Percentiles rank a stretch among this genome's conserved stretches.
These are phyloP conservation scores for Cyclophora punctaria DNA, from an alignment of 2,888 invertebrate species.

Conservation along the genomic window DNA sequence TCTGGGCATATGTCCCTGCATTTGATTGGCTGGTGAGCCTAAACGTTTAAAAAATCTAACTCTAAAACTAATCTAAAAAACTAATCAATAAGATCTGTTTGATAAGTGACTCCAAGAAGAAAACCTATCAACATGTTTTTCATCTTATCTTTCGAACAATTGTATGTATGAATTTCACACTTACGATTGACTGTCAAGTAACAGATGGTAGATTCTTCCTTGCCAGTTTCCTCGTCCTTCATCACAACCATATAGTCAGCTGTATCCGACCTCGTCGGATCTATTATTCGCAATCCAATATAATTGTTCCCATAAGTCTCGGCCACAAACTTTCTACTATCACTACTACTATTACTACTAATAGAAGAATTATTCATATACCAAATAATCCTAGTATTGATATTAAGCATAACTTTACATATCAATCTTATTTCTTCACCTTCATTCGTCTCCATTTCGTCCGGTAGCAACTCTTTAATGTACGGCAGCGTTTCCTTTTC, in stretches of 20 bases:
- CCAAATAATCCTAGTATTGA: constrained; percentile 20
- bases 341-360: too few relatives aligned
- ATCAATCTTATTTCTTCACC: constrained; percentile 24
- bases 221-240: constrained; percentile 12
- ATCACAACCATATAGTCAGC: constrained; percentile 23
- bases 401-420: constrained; percentile 19
- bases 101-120: not conserved
- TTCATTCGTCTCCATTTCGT: constrained; percentile 21
- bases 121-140: too few relatives aligned
- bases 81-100: not conserved
- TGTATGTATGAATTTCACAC: constrained; percentile 6
- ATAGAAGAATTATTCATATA: constrained; percentile 14
- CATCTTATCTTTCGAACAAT: too few relatives aligned
- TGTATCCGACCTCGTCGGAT: constrained; percentile 9
- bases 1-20: not conserved
- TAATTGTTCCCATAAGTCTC: constrained; percentile 24
- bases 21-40: not conserved
- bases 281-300: constrained; percentile 19
- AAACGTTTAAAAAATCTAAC: not conserved
- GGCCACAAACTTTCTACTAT: constrained; percentile 2
- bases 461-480: constrained; percentile 23
- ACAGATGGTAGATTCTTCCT: constrained; percentile 10
- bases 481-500: constrained; percentile 10
- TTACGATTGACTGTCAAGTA: constrained; percentile 23
- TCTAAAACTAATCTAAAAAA: too few relatives aligned